Base-by-base conservation (phyloP, 1,140 invertebrate species). In the Anoplophora glabripennis region DNA sequence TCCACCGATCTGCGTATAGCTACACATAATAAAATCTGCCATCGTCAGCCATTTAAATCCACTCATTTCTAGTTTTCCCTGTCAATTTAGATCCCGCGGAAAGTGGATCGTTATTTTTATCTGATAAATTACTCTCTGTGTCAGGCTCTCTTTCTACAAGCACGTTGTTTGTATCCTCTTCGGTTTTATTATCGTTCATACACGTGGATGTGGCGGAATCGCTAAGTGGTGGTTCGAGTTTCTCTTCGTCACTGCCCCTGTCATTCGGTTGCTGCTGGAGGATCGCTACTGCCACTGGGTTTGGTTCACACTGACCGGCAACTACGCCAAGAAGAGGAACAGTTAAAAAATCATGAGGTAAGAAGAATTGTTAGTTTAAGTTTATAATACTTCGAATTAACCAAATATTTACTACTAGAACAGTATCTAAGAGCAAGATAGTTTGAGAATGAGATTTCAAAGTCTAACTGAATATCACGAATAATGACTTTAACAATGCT, bases 41-140 rank as follows among this genome's bases (percentile, higher is more conserved):
- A 28, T 28, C 21, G 21, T 28, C 28, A 7, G 18, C 36, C 5
- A 17, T 57, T 67, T 65, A 69, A 48, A 69, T 67, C 68, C 68
- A 69, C 11, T 66, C 68, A 18, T 63, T 64, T 12, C 63, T 45
- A 10, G 62, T 54, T 49, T 57, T 57, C 3, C 68, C 65, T 21
- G 68, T 68, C 37, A 69, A 46, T 57, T 69, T 69, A 3, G 68
- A 69, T 56, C 51, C 64, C 10, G 61, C 64, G 28, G 52, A 34
- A 42, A 12, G n/a, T 14, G 28, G 42, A 28, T 34, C 18, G 21
- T 56, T 11, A 17, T 47, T 41, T 15, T 51, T 36, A 34, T 37
- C 38, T 49, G 34, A 8, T 45, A n/a, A 37, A 1, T n/a, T 38
- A 54, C 15, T 12, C 12, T 33, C n/a, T 5, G 51, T 18, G 21